Evolutionary conservation across 2,113 vertebrate species (phyloP).

Genomic region (Rhynchomys soricoides): DNA sequence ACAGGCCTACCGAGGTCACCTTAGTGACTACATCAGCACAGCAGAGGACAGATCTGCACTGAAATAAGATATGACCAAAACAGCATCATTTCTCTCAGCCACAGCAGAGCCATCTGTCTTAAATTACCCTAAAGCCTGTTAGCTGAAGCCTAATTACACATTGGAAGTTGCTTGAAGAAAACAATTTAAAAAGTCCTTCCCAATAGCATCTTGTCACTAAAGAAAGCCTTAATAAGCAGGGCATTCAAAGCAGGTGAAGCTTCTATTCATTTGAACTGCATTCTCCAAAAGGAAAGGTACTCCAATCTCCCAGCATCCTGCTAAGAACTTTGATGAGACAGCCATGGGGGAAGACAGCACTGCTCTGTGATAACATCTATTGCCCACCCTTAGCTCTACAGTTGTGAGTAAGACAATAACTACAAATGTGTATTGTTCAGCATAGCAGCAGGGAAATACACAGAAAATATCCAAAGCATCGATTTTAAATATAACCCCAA

Average conservation of each 20-base stretch:
- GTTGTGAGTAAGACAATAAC: not conserved
- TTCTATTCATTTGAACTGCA: not conserved
- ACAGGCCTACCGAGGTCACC: not conserved
- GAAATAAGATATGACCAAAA: not conserved
- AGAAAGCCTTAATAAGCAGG: not conserved
- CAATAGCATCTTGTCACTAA: not conserved
- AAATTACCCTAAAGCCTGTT: conserved; percentile 47
- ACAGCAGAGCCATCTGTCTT: conserved; percentile 44
- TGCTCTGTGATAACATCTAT: not conserved
- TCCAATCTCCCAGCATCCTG: not conserved
- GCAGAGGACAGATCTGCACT: not conserved
- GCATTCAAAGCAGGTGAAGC: not conserved
- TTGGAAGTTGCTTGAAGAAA: conserved; percentile 47
- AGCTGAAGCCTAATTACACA: conserved; percentile 52
- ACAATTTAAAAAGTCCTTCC: conserved; percentile 51
- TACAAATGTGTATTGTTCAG: not conserved
- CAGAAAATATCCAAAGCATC: not conserved
- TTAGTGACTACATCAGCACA: not conserved
- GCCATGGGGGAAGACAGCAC: not conserved
- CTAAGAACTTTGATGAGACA: not conserved
- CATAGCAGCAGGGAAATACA: not conserved
- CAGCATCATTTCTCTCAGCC: not conserved
- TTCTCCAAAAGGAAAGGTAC: not conserved
- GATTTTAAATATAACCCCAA: not conserved
- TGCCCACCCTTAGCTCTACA: not conserved